Evolutionary conservation across 2,797 vertebrate species (phyloP).

Genomic region (Hydrolagus colliei): DNA sequence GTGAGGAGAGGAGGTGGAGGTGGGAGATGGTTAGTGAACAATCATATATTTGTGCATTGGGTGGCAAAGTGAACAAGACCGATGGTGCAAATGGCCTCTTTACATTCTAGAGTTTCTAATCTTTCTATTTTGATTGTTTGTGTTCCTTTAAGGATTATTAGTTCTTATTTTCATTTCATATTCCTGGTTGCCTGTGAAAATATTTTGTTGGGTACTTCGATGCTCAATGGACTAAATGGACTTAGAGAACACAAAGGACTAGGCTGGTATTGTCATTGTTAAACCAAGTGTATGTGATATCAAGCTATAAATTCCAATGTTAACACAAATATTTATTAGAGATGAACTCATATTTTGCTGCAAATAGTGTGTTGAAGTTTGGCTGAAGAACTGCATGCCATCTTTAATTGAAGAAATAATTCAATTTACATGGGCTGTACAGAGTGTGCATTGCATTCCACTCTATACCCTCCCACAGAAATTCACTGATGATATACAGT

Average conservation of each 20-base stretch:
- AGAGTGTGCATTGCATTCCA: slow-evolving; percentile 23
- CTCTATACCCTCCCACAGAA: slow-evolving; percentile 18
- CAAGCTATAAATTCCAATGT: background rate
- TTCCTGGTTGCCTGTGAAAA: background rate
- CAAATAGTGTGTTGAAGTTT: slow-evolving; percentile 21
- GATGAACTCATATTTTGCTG: background rate
- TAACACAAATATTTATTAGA: background rate
- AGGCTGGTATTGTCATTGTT: background rate
- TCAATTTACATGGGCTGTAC: slow-evolving; percentile 17
- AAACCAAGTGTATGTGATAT: background rate
- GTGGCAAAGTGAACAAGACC: no score
- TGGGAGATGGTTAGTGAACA: background rate
- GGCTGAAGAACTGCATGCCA: slow-evolving; percentile 16
- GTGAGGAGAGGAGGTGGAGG: background rate
- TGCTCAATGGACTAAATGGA: background rate
- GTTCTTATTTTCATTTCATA: no score
- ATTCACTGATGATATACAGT: slow-evolving; percentile 23
- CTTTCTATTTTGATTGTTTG: no score
- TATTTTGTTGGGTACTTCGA: background rate
- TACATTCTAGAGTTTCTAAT: no score
- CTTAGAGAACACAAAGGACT: background rate
- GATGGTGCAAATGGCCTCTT: no score
- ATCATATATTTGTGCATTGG: no score
- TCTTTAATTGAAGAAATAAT: slow-evolving; percentile 28
- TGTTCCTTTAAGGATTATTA: no score